These are phyloP conservation scores for Thaumetopoea pityocampa DNA, from an alignment of 1,140 invertebrate genomes.

Conservation along the genomic window DNA sequence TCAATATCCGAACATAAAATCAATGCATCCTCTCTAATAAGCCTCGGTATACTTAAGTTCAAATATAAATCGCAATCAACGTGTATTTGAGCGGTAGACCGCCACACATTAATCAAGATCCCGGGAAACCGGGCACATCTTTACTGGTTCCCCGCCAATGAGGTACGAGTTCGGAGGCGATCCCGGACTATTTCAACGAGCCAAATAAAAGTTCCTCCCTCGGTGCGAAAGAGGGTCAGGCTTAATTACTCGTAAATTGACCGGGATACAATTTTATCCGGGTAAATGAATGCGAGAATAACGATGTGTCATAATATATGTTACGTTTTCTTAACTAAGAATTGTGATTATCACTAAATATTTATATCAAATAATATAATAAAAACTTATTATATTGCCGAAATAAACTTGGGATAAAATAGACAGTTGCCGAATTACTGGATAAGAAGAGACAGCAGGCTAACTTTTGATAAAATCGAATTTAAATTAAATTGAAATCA, in stretches of 20 bases:
- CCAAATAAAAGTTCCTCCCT: slow-evolving; percentile 68
- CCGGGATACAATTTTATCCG: slow-evolving; percentile 60
- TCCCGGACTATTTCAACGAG: slow-evolving; percentile 45
- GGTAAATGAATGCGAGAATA: slow-evolving; percentile 55
- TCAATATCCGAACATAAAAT: no score
- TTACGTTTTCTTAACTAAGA: slow-evolving; percentile 31
- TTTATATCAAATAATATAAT: neutral
- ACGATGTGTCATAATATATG: slow-evolving; percentile 53
- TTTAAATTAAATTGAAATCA: no score
- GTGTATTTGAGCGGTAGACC: slow-evolving; percentile 14
- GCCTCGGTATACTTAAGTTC: neutral
- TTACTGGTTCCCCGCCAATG: slow-evolving; percentile 37
- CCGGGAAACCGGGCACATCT: slow-evolving; percentile 31
- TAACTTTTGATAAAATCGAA: no score
- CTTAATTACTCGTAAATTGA: slow-evolving; percentile 75
- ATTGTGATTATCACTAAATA: neutral
- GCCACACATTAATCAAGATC: slow-evolving; percentile 34
- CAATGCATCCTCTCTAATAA: neutral
- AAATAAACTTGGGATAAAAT: no score
- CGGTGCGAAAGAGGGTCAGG: slow-evolving; percentile 64
- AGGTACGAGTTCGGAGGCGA: slow-evolving; percentile 46
- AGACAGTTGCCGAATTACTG: no score
- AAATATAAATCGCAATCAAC: slow-evolving; percentile 16
- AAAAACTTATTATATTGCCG: no score
- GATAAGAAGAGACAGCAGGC: no score